phyloP scores from a whole-genome alignment of 2,888 invertebrate species.

The Toxonevra muliebris region DNA sequence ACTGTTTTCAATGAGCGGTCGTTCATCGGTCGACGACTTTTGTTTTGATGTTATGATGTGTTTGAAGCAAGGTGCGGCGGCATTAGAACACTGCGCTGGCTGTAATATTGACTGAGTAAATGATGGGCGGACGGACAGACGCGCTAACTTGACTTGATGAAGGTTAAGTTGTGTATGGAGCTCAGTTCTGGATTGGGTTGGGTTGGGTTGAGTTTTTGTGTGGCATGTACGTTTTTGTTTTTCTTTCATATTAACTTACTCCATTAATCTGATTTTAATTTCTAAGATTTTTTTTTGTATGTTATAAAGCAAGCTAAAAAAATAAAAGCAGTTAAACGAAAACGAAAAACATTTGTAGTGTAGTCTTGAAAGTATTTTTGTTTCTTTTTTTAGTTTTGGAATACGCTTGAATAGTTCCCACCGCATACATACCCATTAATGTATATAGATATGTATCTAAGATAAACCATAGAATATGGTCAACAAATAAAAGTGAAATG shows the following conservation, averaged over 20 bases:
- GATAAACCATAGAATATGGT: no score
- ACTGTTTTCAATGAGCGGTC: background rate
- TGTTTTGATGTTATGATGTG: background rate
- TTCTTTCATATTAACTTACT: conserved; percentile 11
- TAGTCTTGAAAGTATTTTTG: no score
- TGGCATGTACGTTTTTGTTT: background rate
- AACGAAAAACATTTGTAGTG: no score
- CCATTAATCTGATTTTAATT: conserved; percentile 11
- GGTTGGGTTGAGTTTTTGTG: background rate
- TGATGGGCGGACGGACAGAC: background rate
- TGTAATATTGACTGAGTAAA: background rate
- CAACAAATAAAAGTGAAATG: no score
- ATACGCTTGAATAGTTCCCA: no score
- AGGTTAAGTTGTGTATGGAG: conserved; percentile 4
- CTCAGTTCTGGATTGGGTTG: background rate
- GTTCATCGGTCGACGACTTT: background rate
- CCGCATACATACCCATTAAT: no score
- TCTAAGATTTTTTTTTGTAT: background rate
- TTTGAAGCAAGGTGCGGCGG: background rate
- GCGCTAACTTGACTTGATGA: background rate
- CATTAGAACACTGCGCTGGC: background rate
- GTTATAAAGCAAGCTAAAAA: no score
- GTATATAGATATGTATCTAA: no score
- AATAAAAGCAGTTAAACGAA: no score
- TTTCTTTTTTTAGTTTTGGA: no score